Base-by-base conservation (phyloP, 2,797 vertebrate species). In the Notolabrus celidotus region DNA sequence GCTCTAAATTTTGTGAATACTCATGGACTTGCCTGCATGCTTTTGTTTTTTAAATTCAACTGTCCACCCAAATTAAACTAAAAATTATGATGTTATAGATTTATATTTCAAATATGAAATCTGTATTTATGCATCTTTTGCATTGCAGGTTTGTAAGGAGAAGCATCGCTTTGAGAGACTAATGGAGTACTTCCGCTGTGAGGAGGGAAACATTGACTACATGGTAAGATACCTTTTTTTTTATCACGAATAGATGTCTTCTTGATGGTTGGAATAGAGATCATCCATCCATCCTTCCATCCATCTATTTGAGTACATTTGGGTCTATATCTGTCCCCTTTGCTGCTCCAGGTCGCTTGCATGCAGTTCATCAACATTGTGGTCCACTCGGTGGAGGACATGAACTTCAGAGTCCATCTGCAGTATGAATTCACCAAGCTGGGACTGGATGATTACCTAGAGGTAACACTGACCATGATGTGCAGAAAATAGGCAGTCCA, bases 281-380 rank as follows among this genome's bases (percentile, higher is more conserved):
- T 20, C 11, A 25, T 36, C 1, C 29, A 31, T 31, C 5, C 10
- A 19, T 49, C 17, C 1, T 25, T 36, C 1, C 29, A 31, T 31
- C 5, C 10, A 19, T 49, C 17, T 1, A 9, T 4, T 59, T 22
- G 0, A 34, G 62, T 36, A 29, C 16, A 27, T 31, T 2, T 63
- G 10, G 1, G 23, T 50, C n/a, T 22, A 0, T 39, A 52, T 47
- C 3, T 63, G 23, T 79, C 42, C 71, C 16, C 50, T 22, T 72
- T 49, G 50, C 20, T 23, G 58, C 3, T 39, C 54, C 75, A 98
- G 97, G 97, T 98, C 54, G 97, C 97, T 56, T 98, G 97, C 84
- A 99, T 99, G 97, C 97, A 99, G 92, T 99, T 99, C 91, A 97
- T 99, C 93, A 99, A 99, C 89, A 99, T 99, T 0, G 95, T 99